Percentiles rank a stretch among this genome's conserved stretches.
These are phyloP conservation scores for Erebia ligea DNA, from an alignment of 2,888 invertebrate genomes.

Conservation along the genomic window DNA sequence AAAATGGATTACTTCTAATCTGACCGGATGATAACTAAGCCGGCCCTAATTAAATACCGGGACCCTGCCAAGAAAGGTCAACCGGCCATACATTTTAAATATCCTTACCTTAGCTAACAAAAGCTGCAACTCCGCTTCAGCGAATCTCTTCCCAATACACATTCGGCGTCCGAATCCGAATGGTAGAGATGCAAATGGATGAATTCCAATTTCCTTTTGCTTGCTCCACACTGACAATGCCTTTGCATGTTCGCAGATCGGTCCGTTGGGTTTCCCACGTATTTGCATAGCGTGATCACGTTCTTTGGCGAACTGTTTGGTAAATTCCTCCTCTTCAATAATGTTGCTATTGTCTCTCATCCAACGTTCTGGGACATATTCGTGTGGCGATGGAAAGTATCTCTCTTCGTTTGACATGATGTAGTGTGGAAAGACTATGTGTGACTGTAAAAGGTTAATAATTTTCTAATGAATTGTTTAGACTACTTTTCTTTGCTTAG, in stretches of 20 bases:
- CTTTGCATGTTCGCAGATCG: slow-evolving; percentile 38
- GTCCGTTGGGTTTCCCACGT: slow-evolving; percentile 27
- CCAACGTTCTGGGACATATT: slow-evolving; percentile 91
- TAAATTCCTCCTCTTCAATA: slow-evolving; percentile 2
- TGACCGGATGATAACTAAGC: not conserved
- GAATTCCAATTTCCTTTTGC: slow-evolving; percentile 84
- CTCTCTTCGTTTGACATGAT: slow-evolving; percentile 88
- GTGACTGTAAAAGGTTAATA: slow-evolving; percentile 82
- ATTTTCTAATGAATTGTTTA: not conserved
- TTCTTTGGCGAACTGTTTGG: slow-evolving; percentile 3
- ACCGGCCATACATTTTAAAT: not conserved
- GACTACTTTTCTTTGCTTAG: not conserved
- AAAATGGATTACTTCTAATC: not conserved
- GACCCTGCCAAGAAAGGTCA: not conserved
- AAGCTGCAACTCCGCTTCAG: slow-evolving; percentile 90
- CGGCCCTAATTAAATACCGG: not conserved
- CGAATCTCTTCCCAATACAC: slow-evolving; percentile 91
- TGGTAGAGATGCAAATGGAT: slow-evolving; percentile 89
- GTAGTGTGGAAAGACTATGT: slow-evolving; percentile 91
- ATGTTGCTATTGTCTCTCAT: slow-evolving; percentile 55
- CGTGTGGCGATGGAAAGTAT: slow-evolving; percentile 88
- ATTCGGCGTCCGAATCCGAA: slow-evolving; percentile 90
- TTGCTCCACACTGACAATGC: slow-evolving; percentile 56
- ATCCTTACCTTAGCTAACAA: slow-evolving; percentile 86
- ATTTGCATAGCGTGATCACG: slow-evolving; percentile 7